Evolutionary conservation across 2,113 vertebrate genomes (phyloP).

Genomic region (Urocynchramus pylzowi): DNA sequence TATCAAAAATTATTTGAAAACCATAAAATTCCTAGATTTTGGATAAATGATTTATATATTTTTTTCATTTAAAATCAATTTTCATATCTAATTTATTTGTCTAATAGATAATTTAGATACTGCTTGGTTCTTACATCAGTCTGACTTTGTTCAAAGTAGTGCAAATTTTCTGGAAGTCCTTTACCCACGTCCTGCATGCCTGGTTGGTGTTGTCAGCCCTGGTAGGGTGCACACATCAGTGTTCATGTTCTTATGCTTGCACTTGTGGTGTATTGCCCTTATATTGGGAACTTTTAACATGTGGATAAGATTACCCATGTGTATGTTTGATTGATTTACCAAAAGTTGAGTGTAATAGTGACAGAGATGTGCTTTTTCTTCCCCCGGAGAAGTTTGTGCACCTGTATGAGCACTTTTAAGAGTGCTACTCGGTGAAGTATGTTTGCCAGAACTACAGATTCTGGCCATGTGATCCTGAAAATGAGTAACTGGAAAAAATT

Average conservation of each 20-base stretch:
- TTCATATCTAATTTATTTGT: background rate
- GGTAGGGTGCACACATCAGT: background rate
- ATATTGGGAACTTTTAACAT: background rate
- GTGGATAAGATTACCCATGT: background rate
- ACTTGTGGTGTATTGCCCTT: background rate
- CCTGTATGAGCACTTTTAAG: background rate
- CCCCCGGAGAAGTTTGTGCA: background rate
- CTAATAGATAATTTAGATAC: background rate
- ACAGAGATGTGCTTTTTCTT: background rate
- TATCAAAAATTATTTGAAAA: background rate
- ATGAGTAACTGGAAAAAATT: background rate
- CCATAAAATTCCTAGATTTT: background rate
- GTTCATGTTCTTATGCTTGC: background rate
- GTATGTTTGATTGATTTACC: background rate
- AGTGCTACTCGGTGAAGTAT: background rate
- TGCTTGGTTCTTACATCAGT: background rate
- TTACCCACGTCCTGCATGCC: background rate
- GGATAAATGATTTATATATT: background rate
- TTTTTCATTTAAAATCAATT: background rate
- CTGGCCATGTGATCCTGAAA: background rate
- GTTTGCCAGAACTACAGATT: background rate
- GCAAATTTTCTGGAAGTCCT: background rate
- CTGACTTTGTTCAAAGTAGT: background rate
- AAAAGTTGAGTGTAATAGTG: background rate
- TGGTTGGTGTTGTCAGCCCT: background rate